Conservation (phyloP, 2,113 vertebrate species). For the Gambusia holbrooki region DNA sequence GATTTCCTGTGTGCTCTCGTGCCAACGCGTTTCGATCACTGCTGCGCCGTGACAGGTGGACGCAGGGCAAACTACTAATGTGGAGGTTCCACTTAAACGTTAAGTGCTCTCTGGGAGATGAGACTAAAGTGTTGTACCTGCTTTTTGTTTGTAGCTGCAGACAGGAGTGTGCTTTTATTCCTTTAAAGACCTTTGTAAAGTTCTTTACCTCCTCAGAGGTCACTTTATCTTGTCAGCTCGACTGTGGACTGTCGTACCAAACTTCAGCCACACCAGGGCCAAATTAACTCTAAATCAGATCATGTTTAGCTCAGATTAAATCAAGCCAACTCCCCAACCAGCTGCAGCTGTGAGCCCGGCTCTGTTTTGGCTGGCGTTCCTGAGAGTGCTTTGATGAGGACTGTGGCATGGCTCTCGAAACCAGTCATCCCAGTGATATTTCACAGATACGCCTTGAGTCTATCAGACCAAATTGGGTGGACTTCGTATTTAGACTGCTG, state of each 20-base stretch:
- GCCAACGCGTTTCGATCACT: constrained; percentile 67
- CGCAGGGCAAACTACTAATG: constrained; percentile 21
- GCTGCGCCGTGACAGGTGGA: constrained; percentile 66
- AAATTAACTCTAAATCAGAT: constrained; percentile 74
- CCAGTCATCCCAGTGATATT: constrained; percentile 40
- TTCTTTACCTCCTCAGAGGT: constrained; percentile 33
- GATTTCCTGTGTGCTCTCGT: constrained; percentile 75
- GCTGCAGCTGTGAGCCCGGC: constrained; percentile 68
- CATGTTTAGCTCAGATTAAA: constrained; percentile 76
- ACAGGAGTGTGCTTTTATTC: neutral
- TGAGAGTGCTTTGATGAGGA: constrained; percentile 70
- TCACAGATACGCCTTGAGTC: constrained; percentile 48
- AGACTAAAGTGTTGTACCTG: neutral
- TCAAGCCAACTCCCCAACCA: constrained; percentile 65
- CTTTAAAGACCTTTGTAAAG: neutral
- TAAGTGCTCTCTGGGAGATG: constrained; percentile 14
- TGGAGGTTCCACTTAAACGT: constrained; percentile 20
- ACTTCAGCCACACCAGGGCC: constrained; percentile 61
- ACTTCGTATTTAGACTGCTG: constrained; percentile 40
- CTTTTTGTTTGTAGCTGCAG: neutral
- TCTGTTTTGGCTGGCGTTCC: constrained; percentile 60
- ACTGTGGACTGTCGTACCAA: constrained; percentile 42
- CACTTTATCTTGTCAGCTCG: constrained; percentile 49
- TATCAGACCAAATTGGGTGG: constrained; percentile 39
- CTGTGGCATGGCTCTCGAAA: constrained; percentile 48